phyloP scores from a whole-genome alignment of 1,140 invertebrate species.

The Microplitis demolitor region DNA sequence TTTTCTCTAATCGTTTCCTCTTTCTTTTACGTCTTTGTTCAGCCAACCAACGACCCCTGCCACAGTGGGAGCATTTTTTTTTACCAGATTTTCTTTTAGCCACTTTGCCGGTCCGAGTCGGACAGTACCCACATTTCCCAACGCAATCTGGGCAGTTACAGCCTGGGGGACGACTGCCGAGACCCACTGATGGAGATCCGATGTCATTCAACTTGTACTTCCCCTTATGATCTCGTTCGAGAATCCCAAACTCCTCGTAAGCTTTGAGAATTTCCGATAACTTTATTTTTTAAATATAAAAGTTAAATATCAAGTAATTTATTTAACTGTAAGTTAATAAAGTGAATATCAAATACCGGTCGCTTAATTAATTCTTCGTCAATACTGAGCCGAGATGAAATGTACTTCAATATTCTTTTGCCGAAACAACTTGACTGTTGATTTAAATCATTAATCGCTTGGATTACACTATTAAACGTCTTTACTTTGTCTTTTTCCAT shows the following conservation, averaged over 20 bases:
- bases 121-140: constrained; percentile 33
- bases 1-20: constrained; percentile 9
- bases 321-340: not conserved
- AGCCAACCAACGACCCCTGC: constrained; percentile 25
- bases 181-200: not conserved
- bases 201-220: constrained; percentile 3
- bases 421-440: constrained; percentile 10
- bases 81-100: not conserved
- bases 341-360: constrained; percentile 16
- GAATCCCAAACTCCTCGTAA: constrained; percentile 27
- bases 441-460: constrained; percentile 23
- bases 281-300: constrained; percentile 21
- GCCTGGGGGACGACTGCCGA: constrained; percentile 13
- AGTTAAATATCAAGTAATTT: not conserved
- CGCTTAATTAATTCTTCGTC: constrained; percentile 27
- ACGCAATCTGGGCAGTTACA: constrained; percentile 34
- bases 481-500: constrained; percentile 24
- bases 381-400: constrained; percentile 15
- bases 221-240: constrained; percentile 17
- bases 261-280: constrained; percentile 27
- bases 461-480: constrained; percentile 18
- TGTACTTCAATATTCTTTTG: constrained; percentile 29
- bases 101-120: not conserved
- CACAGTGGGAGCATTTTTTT: constrained; percentile 9
- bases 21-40: not conserved